Evolutionary conservation across 2,888 invertebrate genomes (phyloP).

Genomic region (Nipponacmea schrenckii): DNA sequence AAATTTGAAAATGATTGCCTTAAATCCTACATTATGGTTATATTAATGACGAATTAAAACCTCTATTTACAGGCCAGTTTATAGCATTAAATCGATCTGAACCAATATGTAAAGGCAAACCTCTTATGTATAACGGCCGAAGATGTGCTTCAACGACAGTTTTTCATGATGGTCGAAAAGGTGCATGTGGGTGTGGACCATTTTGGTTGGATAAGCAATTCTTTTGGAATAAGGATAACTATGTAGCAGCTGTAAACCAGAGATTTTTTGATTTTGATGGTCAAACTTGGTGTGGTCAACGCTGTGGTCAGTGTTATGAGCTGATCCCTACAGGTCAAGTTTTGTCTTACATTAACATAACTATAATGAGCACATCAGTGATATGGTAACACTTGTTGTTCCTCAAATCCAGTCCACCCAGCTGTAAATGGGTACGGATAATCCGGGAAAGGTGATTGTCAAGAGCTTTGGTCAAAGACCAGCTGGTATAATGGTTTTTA

Average conservation of each 20-base stretch:
- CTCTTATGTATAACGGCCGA: constrained; percentile 41
- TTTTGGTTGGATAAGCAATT: constrained; percentile 35
- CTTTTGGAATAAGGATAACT: constrained; percentile 40
- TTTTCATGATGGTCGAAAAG: constrained; percentile 48
- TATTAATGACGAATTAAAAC: too few relatives aligned
- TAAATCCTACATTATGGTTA: too few relatives aligned
- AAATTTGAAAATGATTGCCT: too few relatives aligned
- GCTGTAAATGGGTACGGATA: too few relatives aligned
- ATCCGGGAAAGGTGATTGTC: too few relatives aligned
- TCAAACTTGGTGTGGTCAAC: constrained; percentile 43
- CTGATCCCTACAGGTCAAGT: constrained; percentile 50
- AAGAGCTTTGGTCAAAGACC: too few relatives aligned
- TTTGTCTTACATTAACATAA: too few relatives aligned
- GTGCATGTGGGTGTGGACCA: constrained; percentile 47
- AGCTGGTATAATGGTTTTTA: too few relatives aligned
- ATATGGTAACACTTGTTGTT: too few relatives aligned
- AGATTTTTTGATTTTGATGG: constrained; percentile 35
- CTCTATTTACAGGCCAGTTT: too few relatives aligned
- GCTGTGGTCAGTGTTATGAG: constrained; percentile 48
- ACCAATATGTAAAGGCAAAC: not conserved
- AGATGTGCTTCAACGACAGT: constrained; percentile 51
- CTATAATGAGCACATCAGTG: too few relatives aligned
- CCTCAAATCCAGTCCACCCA: too few relatives aligned
- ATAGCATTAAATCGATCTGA: not conserved
- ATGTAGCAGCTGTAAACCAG: constrained; percentile 45